Evolutionary conservation across 64 coral and sea anemone species (phyloP).

Genomic region (Actinia tenebrosa): DNA sequence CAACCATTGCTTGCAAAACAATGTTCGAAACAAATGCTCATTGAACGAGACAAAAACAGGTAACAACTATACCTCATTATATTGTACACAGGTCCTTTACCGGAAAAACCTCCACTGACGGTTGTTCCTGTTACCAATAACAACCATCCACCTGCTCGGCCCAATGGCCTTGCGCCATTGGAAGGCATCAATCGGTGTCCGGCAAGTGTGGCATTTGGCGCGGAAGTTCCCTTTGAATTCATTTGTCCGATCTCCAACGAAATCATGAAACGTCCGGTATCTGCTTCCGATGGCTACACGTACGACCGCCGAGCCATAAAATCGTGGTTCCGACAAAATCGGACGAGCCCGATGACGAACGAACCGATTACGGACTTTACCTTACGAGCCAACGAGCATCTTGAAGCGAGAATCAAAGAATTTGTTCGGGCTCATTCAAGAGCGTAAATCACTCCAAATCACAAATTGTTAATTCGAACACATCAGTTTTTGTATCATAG

Average conservation of each 20-base stretch:
- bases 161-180: neutral
- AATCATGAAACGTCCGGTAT: constrained; percentile 68
- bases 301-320: constrained; percentile 70
- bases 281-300: constrained; percentile 65
- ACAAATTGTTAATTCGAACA: no score
- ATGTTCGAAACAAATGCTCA: no score
- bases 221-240: constrained; percentile 77
- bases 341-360: constrained; percentile 77
- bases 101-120: constrained; percentile 56
- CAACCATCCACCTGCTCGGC: neutral
- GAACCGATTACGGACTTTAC: constrained; percentile 55
- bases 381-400: constrained; percentile 41
- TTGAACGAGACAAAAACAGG: no score
- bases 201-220: constrained; percentile 28
- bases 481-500: no score
- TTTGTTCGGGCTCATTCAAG: constrained; percentile 29
- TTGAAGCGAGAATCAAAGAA: constrained; percentile 29
- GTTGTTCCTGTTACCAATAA: constrained; percentile 23
- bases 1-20: no score
- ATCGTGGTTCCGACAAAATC: constrained; percentile 66
- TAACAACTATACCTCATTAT: no score
- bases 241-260: constrained; percentile 79
- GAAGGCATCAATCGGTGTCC: neutral
- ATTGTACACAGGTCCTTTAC: constrained; percentile 52
- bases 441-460: neutral